Conservation (phyloP, 2,888 invertebrate species). For the Willowsia nigromaculata region DNA sequence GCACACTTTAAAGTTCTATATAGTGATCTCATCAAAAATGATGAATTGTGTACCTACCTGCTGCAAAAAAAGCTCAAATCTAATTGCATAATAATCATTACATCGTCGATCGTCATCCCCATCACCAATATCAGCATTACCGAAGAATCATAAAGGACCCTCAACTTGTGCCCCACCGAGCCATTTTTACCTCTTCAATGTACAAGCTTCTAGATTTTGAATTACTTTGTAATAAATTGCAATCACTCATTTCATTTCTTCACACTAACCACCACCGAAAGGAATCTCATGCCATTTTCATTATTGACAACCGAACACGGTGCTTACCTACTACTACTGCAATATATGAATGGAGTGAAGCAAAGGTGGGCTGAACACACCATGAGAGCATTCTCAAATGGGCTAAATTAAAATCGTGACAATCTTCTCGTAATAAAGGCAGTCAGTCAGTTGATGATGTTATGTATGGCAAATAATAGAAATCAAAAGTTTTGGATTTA, state of each 20-base stretch:
- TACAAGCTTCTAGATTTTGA: background rate
- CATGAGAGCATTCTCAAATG: slow-evolving; percentile 33
- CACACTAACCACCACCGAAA: background rate
- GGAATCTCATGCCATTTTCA: background rate
- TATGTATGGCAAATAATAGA: background rate
- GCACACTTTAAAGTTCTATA: background rate
- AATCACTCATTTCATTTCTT: slow-evolving; percentile 11
- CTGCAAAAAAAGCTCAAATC: background rate
- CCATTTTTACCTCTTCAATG: background rate
- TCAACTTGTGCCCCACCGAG: slow-evolving; percentile 25
- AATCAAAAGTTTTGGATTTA: slow-evolving; percentile 16
- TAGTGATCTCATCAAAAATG: slow-evolving; percentile 15
- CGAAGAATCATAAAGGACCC: background rate
- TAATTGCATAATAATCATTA: slow-evolving; percentile 20
- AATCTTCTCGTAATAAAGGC: background rate
- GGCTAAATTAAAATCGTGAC: slow-evolving; percentile 61
- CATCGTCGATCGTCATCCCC: background rate
- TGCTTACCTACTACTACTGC: too few species aligned
- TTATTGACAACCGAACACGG: slow-evolving; percentile 13
- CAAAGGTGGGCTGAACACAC: background rate
- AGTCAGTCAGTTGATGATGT: background rate
- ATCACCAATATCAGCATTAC: background rate
- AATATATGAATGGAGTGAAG: background rate
- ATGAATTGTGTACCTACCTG: background rate
- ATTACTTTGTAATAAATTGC: slow-evolving; percentile 13